Base-by-base conservation (phyloP, 2,888 invertebrate genomes). In the Allolobophora icterica region DNA sequence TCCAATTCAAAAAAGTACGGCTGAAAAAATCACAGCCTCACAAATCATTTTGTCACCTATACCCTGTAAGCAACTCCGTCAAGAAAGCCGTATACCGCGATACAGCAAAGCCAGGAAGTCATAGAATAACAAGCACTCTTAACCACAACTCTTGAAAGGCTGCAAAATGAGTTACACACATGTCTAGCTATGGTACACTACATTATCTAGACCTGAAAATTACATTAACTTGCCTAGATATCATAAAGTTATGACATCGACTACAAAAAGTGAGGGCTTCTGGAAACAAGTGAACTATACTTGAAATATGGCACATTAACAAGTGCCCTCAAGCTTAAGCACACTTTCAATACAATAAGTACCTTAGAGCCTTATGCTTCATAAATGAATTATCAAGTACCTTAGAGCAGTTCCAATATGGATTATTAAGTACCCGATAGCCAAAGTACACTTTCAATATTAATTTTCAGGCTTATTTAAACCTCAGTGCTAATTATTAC, bases 111-210 rank as follows among this genome's bases (percentile, higher is more conserved):
- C 71, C 52, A 52, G 52, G 42, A 24, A 24, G 52, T 24, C 52
- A 24, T 24, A 52, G 52, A 52, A 71, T 71, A 71, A 71, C n/a
- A 71, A 71, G 71, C n/a, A n/a, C n/a, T 30, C 71, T 71, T 71
- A n/a, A n/a, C 71, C n/a, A 71, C 30, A n/a, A 71, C 71, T n/a
- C 71, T 71, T n/a, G 71, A 71, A 71, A 71, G 71, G n/a, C 71
- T 71, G 71, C n/a, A 71, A 71, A 71, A 71, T 30, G 71, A 71
- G 6, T n/a, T 71, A 71, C n/a, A n/a, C 30, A 71, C 5, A 71
- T 8, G 71, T 71, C 71, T 71, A n/a, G 71, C 71, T 11, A 71
- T n/a, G 8, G 71, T n/a, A n/a, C 71, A 71, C 5, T 30, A 71
- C 71, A n/a, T 71, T n/a, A 71, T 13, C 71, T 71, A 71, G 71